Conservation (phyloP, 2,113 vertebrate genomes). For the Poeciliopsis retropinna region DNA sequence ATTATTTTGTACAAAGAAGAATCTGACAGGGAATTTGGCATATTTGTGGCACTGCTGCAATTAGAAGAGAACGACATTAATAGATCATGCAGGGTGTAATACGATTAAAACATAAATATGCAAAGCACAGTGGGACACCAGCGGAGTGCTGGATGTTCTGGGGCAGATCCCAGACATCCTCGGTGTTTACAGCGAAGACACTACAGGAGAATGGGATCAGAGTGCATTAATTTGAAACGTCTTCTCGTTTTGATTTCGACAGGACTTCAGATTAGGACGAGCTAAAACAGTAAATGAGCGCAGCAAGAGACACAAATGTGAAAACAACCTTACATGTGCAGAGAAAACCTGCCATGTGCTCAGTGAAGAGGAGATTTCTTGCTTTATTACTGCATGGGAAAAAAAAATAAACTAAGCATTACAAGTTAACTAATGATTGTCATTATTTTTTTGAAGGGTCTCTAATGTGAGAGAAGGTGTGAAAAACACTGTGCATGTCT, state of each 20-base stretch:
- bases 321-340: slow-evolving; percentile 30
- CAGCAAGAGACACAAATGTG: slow-evolving; percentile 55
- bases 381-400: slow-evolving; percentile 19
- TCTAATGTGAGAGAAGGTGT: slow-evolving; percentile 48
- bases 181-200: slow-evolving; percentile 73
- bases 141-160: slow-evolving; percentile 43
- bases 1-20: slow-evolving; percentile 5
- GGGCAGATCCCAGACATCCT: slow-evolving; percentile 81
- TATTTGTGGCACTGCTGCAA: slow-evolving; percentile 73
- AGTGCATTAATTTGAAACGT: slow-evolving; percentile 72
- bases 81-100: slow-evolving; percentile 68
- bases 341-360: slow-evolving; percentile 25
- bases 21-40: slow-evolving; percentile 50
- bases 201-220: slow-evolving; percentile 67
- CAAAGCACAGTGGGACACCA: slow-evolving; percentile 49
- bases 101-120: slow-evolving; percentile 76
- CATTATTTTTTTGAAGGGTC: slow-evolving; percentile 1
- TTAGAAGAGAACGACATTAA: slow-evolving; percentile 79
- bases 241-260: slow-evolving; percentile 62
- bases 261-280: slow-evolving; percentile 46
- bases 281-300: slow-evolving; percentile 68
- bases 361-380: slow-evolving; percentile 33
- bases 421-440: slow-evolving; percentile 29
- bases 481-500: slow-evolving; percentile 59
- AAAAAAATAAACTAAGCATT: slow-evolving; percentile 28